Evolutionary conservation across 2,797 vertebrate species (phyloP), one percentile per base, ranked within the genome.

Genomic region (Mareca strepera): DNA sequence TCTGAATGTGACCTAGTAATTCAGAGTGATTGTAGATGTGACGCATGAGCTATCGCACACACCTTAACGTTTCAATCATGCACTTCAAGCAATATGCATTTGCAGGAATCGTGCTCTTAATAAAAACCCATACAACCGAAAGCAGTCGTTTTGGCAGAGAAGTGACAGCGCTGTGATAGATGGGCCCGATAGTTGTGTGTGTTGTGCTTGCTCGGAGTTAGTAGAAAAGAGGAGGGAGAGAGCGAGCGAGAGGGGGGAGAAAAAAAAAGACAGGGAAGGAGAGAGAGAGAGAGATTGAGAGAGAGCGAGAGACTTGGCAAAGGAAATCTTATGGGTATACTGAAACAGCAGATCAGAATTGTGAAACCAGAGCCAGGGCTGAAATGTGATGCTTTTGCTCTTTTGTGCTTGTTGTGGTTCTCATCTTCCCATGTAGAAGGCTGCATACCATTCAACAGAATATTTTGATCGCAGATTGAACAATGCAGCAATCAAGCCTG

Each of bases 351-450:
- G 97, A 98, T 92, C 97, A 94, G 97, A 96, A 98, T 97, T 96
- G 97, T 96, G 97, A 97, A 97, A 98, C 97, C 92, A 96, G 96
- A 97, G 95, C 93, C 92, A 96, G 96, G 95, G 97, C 97, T 98
- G 98, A 98, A 98, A 97, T 98, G 98, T 96, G 97, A 98, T 97
- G 97, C 96, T 98, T 97, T 97, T 93, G 95, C 90, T 96, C 96
- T 97, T 95, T 96, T 97, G 97, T 97, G 97, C 97, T 94, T 92
- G 92, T 92, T 94, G 93, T 97, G 94, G 95, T 94, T 94, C 95
- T 97, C 96, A 66, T 96, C 96, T 96, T 92, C 95, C 85, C 83
- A 75, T 73, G 93, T 78, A 95, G 92, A 96, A 91, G 93, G 88
- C 95, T 96, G 95, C 73, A 95, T 95, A 96, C 82, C 92, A 84